Evolutionary conservation across 2,113 vertebrate genomes (phyloP).

Genomic region (Dromaius novaehollandiae): DNA sequence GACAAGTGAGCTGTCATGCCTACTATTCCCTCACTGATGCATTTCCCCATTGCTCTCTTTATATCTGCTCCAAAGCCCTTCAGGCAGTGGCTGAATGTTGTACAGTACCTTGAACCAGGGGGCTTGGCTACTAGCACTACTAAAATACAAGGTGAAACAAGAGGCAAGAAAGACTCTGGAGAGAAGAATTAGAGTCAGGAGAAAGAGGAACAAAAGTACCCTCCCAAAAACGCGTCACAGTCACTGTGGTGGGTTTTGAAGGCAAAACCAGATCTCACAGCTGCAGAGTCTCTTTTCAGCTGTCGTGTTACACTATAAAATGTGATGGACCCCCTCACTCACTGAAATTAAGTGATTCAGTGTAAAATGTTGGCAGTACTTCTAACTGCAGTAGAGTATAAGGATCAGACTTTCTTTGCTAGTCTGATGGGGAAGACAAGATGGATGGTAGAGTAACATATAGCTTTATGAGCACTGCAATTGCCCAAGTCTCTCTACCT

Average conservation of each 20-base stretch:
- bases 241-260: neutral
- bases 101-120: neutral
- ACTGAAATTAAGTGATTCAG: neutral
- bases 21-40: neutral
- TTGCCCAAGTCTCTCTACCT: neutral
- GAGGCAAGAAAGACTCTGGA: neutral
- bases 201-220: neutral
- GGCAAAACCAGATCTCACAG: neutral
- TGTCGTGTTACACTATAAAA: neutral
- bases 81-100: neutral
- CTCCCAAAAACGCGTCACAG: neutral
- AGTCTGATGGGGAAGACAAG: neutral
- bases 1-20: neutral
- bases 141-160: neutral
- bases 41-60: neutral
- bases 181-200: neutral
- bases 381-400: neutral
- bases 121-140: neutral
- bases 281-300: neutral
- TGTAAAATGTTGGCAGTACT: neutral
- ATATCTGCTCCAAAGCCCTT: neutral
- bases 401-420: neutral
- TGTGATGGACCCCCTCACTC: neutral
- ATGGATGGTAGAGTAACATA: neutral
- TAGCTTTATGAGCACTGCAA: neutral